Base-by-base conservation (phyloP, 30 jellyfish, hydroid and myxozoan species). In the Sanderia malayensis region DNA sequence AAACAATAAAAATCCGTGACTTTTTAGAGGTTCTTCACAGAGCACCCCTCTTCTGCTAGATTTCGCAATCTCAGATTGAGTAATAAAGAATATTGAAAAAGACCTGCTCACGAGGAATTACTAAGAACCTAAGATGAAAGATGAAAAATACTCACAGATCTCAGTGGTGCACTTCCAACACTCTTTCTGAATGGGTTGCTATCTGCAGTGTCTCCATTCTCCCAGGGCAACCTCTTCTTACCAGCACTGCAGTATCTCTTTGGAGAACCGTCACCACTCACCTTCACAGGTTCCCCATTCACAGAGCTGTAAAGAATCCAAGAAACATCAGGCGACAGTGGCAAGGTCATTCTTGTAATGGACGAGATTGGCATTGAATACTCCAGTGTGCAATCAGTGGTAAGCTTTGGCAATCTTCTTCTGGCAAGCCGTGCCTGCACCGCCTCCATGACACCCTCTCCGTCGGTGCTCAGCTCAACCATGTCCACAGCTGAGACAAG, bases 401-500 rank as follows among this genome's bases (percentile, higher is more conserved):
- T 79, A 31, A 90, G 67, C 25, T 76, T 77, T 26, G 97, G 97
- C 18, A 90, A 60, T 55, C 59, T 64, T 8, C 91, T 64, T n/a
- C 97, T 82, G 2, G 94, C 88, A 10, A 90, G 86, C 57, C 95
- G 65, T 1, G 97, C 94, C 67, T 90, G 97, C 0, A 90, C 95
- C 1, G 97, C 97, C 21, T 71, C 94, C 88, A 90, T 73, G 1
- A 69, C 94, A 18, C 97, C 97, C 53, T 84, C 95, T 0, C 91
- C 95, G 7, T 79, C 87, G 7, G 86, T 79, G 24, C 49, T 71
- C 73, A 74, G 63, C 71, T 90, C 97, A 49, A 90, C 67, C 75
- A 55, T 71, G 62, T 90, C 94, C 23, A 90, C 97, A n/a, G 97
- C 84, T 45, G 95, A 62, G 41, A 90, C 97, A 31, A 90, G 82